A percentile compares a stretch with the other conserved stretches of the same genome.
Conservation (phyloP, 2,113 vertebrate genomes). For the Anhinga rufa region DNA sequence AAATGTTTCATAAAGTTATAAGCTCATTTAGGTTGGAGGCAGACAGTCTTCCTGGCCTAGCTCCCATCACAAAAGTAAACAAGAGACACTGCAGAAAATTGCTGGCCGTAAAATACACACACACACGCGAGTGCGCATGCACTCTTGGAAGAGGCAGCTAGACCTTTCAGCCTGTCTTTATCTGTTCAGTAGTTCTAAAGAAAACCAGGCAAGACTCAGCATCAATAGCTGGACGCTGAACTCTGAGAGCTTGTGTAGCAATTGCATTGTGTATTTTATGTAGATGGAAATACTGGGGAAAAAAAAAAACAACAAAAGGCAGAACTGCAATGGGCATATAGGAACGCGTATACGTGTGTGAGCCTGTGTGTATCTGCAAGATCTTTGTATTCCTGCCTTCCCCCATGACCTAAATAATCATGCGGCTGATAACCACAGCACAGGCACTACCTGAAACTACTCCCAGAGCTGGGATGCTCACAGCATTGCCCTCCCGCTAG, state of each 20-base stretch:
- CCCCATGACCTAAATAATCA: neutral
- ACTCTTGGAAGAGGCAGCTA: neutral
- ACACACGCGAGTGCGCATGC: neutral
- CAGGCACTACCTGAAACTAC: neutral
- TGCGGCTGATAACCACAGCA: neutral
- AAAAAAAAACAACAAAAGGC: neutral
- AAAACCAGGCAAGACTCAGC: neutral
- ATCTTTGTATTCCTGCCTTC: neutral
- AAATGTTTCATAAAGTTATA: constrained; percentile 29
- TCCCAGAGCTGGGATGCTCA: neutral
- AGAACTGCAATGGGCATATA: neutral
- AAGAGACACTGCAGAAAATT: constrained; percentile 22
- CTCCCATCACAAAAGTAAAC: constrained; percentile 36
- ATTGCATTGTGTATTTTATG: neutral
- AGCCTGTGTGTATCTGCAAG: neutral
- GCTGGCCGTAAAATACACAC: neutral
- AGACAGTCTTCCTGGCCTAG: constrained; percentile 53
- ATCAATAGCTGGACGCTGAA: rapidly evolving
- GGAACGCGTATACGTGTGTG: rapidly evolving
- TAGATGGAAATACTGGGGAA: neutral
- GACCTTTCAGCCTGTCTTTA: neutral
- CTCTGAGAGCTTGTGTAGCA: neutral
- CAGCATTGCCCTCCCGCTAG: rapidly evolving
- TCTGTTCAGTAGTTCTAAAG: constrained; percentile 41
- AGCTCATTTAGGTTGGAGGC: constrained; percentile 35